A percentile compares a stretch with the other conserved stretches of the same genome.
Conservation (phyloP, 2,888 invertebrate species). For the Exocentrus adspersus region DNA sequence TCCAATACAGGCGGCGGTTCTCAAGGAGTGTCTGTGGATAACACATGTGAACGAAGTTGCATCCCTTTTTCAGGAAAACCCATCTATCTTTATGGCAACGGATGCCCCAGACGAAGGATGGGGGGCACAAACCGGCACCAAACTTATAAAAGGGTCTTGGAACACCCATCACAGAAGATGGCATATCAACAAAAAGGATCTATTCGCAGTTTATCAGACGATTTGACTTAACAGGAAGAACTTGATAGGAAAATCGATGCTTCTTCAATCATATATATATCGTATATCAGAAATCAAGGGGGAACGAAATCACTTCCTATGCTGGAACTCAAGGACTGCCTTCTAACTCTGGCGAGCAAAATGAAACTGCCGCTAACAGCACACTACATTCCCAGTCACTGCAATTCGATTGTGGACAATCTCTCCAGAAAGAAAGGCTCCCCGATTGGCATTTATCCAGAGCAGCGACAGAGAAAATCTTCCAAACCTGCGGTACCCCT, state of each 20-base stretch:
- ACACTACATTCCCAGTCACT: slow-evolving; percentile 8
- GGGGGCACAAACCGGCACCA: no score
- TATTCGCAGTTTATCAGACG: slow-evolving; percentile 22
- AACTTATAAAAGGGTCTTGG: no score
- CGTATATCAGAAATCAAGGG: slow-evolving; percentile 29
- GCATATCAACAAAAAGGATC: slow-evolving; percentile 30
- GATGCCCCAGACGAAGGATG: slow-evolving; percentile 28
- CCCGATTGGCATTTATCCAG: slow-evolving; percentile 13
- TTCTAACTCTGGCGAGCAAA: background rate
- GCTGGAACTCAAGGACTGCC: no score
- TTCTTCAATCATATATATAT: slow-evolving; percentile 29
- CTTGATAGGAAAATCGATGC: no score
- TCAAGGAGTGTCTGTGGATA: background rate
- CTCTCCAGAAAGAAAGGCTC: background rate
- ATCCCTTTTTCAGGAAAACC: background rate
- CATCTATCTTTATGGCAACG: slow-evolving; percentile 5
- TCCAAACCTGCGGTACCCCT: slow-evolving; percentile 30
- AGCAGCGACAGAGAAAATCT: background rate
- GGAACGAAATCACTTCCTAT: slow-evolving; percentile 10
- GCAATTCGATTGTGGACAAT: slow-evolving; percentile 5
- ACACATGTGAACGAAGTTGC: background rate
- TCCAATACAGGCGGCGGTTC: background rate
- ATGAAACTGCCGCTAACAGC: background rate
- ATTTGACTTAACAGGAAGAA: background rate
- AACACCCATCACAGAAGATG: slow-evolving; percentile 16